phyloP scores from a whole-genome alignment of 2,113 vertebrate genomes.

The Pampusana beccarii region DNA sequence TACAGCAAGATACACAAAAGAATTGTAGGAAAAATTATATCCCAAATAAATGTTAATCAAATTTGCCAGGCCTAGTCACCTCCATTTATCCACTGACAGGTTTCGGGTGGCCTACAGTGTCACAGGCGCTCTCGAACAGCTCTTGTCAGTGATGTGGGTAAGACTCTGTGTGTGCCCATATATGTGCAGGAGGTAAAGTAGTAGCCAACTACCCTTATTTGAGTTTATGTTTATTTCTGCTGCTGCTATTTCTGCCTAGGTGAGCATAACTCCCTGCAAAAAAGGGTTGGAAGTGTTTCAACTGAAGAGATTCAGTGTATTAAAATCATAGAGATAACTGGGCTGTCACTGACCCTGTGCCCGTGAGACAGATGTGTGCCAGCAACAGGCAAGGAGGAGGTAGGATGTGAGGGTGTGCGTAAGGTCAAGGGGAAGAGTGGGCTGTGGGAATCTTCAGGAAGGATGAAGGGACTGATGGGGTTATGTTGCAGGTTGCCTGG shows the following conservation, averaged over 20 bases:
- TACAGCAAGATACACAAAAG: neutral
- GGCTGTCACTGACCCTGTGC: neutral
- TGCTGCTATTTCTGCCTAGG: neutral
- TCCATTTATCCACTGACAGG: neutral
- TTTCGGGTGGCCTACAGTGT: neutral
- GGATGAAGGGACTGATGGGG: neutral
- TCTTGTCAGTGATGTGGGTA: neutral
- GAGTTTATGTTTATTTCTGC: neutral
- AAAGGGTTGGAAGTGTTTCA: neutral
- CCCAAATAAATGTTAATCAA: neutral
- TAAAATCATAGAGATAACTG: neutral
- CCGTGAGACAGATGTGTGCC: neutral
- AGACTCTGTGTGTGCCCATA: neutral
- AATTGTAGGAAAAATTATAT: neutral
- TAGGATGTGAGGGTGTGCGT: neutral
- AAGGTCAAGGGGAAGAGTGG: neutral
- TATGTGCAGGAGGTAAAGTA: neutral
- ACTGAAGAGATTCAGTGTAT: neutral
- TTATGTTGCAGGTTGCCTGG: neutral
- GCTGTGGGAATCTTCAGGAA: neutral
- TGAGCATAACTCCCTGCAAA: neutral
- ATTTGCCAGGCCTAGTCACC: neutral
- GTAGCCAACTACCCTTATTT: neutral
- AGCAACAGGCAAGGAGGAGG: neutral
- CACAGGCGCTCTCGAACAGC: fast-evolving